Percentiles rank a stretch among this genome's conserved stretches.
Evolutionary conservation across 1,140 invertebrate genomes (phyloP).

Genomic region (Drosophila carrolli): DNA sequence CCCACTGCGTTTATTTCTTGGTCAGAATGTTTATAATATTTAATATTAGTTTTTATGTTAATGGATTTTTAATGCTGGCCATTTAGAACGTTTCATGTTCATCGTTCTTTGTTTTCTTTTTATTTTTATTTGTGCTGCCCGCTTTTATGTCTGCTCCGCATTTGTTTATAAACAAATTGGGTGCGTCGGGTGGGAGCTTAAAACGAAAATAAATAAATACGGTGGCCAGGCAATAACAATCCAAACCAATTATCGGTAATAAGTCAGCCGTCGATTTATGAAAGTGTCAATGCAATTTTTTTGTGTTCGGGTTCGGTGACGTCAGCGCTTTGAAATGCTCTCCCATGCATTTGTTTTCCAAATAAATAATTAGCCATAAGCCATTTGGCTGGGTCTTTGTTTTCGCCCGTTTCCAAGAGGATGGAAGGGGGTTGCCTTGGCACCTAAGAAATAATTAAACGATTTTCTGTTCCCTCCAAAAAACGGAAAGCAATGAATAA

Average conservation of each 20-base stretch:
- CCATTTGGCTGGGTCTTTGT: conserved; percentile 52
- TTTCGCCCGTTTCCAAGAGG: conserved; percentile 14
- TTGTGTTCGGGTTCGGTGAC: conserved; percentile 49
- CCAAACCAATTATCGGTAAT: conserved; percentile 76
- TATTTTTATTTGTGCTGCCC: conserved; percentile 26
- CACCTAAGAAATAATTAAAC: conserved; percentile 8
- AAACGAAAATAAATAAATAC: conserved; percentile 45
- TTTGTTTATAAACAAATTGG: conserved; percentile 76
- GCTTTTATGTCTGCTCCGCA: conserved; percentile 71
- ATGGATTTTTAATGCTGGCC: conserved; percentile 65
- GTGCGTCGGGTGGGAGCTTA: conserved; percentile 17
- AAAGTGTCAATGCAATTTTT: conserved; percentile 77
- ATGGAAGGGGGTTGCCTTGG: conserved; percentile 10
- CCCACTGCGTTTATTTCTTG: conserved; percentile 24
- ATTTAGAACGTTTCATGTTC: conserved; percentile 49
- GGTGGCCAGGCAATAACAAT: conserved; percentile 62
- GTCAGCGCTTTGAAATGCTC: conserved; percentile 49
- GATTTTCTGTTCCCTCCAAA: neutral
- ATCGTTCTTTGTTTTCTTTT: conserved; percentile 16
- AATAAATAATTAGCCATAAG: conserved; percentile 70
- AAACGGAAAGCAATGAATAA: neutral
- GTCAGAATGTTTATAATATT: conserved; percentile 54
- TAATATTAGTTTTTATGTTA: conserved; percentile 68
- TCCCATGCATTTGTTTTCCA: conserved; percentile 47
- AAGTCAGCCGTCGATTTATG: conserved; percentile 77